phyloP scores from a whole-genome alignment of 2,888 invertebrate species.

The Leptopilina myrica region DNA sequence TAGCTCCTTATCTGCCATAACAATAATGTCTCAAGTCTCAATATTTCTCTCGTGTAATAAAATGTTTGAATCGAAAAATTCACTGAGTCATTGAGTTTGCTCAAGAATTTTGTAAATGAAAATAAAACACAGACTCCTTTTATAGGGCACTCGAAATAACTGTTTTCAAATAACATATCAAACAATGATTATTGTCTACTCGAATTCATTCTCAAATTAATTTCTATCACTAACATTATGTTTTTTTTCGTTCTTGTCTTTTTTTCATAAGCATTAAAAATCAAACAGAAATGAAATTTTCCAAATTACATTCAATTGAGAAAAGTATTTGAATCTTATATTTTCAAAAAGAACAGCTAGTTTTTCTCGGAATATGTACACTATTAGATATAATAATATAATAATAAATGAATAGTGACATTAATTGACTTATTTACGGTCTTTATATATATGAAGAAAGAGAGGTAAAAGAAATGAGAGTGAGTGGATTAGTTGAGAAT shows the following conservation, averaged over 20 bases:
- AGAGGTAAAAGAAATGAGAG: no score
- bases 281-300: neutral
- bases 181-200: neutral
- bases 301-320: neutral
- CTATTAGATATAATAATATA: neutral
- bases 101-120: neutral
- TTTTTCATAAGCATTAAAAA: neutral
- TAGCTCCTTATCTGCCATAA: no score
- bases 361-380: neutral
- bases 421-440: slow-evolving; percentile 1
- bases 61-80: neutral
- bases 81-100: neutral
- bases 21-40: no score
- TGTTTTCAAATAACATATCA: slow-evolving; percentile 1
- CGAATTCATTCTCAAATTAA: neutral
- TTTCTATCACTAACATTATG: neutral
- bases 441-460: neutral
- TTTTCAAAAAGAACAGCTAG: neutral
- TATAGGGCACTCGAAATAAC: neutral
- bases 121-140: neutral
- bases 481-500: neutral
- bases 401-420: slow-evolving; percentile 3
- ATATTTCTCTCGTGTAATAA: no score
- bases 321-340: neutral
- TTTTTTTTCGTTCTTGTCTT: neutral